Conservation (phyloP, 2,797 vertebrate species). For the Poecilia gillii region DNA sequence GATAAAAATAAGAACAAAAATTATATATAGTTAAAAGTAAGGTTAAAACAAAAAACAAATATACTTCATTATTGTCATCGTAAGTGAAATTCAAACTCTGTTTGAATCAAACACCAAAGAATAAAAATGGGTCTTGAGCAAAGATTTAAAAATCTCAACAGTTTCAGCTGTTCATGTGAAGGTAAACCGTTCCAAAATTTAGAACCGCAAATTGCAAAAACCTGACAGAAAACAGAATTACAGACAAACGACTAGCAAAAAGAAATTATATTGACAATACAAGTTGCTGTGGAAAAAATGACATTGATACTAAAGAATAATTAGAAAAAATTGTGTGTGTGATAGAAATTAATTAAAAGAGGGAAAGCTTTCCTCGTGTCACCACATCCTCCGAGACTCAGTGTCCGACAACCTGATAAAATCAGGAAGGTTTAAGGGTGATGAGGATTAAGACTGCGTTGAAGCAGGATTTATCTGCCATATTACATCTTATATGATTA, state of each 20-base stretch:
- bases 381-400: slow-evolving; percentile 50
- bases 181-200: no score
- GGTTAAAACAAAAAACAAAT: no score
- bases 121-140: no score
- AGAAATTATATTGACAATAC: not conserved
- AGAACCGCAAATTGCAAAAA: no score
- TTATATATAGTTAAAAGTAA: no score
- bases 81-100: no score
- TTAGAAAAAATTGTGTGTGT: not conserved
- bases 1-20: no score
- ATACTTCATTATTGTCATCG: no score
- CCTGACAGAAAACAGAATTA: no score
- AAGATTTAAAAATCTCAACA: no score
- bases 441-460: slow-evolving; percentile 7
- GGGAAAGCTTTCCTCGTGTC: slow-evolving; percentile 38
- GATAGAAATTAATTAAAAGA: slow-evolving; percentile 23
- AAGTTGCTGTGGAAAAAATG: not conserved
- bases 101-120: no score
- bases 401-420: not conserved
- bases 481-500: slow-evolving; percentile 9
- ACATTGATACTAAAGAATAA: slow-evolving; percentile 10
- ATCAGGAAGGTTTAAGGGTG: slow-evolving; percentile 2
- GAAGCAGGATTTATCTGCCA: not conserved
- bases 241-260: not conserved
- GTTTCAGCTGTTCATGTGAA: no score